Evolutionary conservation across 1,140 invertebrate genomes (phyloP), one percentile per base, ranked within the genome.

Genomic region (Brachionus asplanchnoidis): DNA sequence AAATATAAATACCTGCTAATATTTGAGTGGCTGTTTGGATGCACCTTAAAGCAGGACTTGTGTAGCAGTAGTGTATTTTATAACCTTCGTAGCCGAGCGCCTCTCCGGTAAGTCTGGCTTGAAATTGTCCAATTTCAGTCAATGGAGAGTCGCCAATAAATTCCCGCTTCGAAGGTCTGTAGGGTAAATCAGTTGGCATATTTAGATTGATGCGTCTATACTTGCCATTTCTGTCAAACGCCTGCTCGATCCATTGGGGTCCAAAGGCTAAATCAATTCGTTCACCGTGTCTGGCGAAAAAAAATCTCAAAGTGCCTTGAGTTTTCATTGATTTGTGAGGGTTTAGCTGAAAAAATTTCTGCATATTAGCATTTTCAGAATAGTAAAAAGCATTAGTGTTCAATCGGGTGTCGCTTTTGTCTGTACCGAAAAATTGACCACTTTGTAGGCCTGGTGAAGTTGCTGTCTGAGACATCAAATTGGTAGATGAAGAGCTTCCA

Each of bases 261-360:
- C 84, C 84, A 68, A 79, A 85, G 4, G 50, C 42, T 36, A 65
- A 20, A 85, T 85, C 84, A n/a, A 85, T 56, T 36, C 84, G 28
- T 70, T 85, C 84, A 68, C 84, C 84, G 40, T 85, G 84, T 44
- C 84, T 70, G 14, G 95, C 93, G 17, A 68, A 84, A 60, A 84
- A 84, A 56, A 84, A 75, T 40, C 84, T 65, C 28, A 84, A 42
- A 36, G 42, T 8, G 17, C 82, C 82, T 68, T 56, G 65, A 20
- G 3, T 70, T 56, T 68, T 40, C 60, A 68, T 68, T 9, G 82
- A 70, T 46, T 28, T 46, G 17, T 68, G 60, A 12, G 82, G 82
- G 44, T 65, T 32, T 3, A 26, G 23, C n/a, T 68, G 65, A 73
- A 82, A 82, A 20, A 20, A 20, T 40, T 82, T 68, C 26, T 65